These are phyloP conservation scores for Cydia splendana DNA, from an alignment of 1,140 invertebrate species.

Conservation along the genomic window DNA sequence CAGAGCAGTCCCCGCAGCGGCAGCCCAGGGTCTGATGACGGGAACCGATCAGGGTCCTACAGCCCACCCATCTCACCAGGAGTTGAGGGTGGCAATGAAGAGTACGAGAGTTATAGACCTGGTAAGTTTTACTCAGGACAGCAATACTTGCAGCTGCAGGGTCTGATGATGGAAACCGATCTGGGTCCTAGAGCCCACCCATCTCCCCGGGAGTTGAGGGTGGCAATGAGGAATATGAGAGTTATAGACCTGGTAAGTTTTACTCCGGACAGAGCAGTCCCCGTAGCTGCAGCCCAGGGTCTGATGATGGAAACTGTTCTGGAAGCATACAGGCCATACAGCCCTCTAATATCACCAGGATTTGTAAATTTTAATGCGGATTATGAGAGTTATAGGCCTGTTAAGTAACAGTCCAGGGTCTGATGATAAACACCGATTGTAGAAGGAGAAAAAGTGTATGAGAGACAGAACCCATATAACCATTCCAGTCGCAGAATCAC, in stretches of 20 bases:
- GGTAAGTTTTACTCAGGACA: slow-evolving; percentile 67
- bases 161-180: slow-evolving; percentile 75
- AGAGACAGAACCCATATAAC: too few species aligned
- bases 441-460: too few species aligned
- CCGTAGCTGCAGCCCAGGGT: slow-evolving; percentile 66
- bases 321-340: slow-evolving; percentile 75
- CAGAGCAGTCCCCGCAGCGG: slow-evolving; percentile 66
- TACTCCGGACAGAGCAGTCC: slow-evolving; percentile 66
- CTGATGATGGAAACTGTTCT: slow-evolving; percentile 74
- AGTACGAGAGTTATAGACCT: slow-evolving; percentile 73
- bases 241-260: slow-evolving; percentile 72
- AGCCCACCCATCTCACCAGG: slow-evolving; percentile 78
- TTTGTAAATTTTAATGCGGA: slow-evolving; percentile 70
- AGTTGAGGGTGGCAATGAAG: slow-evolving; percentile 71
- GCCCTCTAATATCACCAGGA: slow-evolving; percentile 75
- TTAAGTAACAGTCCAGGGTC: slow-evolving; percentile 68
- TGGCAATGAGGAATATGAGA: slow-evolving; percentile 68
- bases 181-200: slow-evolving; percentile 74
- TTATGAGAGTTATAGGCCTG: slow-evolving; percentile 73
- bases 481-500: too few species aligned
- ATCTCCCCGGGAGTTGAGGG: slow-evolving; percentile 78
- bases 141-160: slow-evolving; percentile 66
- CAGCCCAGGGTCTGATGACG: slow-evolving; percentile 72
- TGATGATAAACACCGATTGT: slow-evolving; percentile 70
- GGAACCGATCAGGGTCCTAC: slow-evolving; percentile 73